Conservation (phyloP, 2,797 vertebrate species). For the Lutra lutra region DNA sequence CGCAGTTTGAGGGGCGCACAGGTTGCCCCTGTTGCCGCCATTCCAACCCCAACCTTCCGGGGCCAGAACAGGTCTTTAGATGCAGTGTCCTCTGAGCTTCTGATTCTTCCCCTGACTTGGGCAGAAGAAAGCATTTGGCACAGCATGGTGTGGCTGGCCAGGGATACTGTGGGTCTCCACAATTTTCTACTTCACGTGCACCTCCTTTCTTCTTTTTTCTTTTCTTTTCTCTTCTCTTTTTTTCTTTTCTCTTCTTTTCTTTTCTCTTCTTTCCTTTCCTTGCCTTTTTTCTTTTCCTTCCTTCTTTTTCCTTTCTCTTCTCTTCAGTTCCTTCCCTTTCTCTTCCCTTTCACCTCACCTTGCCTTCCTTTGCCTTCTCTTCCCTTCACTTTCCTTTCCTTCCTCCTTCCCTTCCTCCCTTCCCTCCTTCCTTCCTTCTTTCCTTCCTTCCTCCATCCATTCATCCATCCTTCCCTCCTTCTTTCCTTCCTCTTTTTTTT, state of each 20-base stretch:
- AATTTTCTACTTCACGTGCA: background rate
- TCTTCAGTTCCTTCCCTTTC: no score
- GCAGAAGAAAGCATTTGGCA: background rate
- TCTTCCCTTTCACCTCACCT: no score
- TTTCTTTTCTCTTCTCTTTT: no score
- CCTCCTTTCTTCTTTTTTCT: no score
- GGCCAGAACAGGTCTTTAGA: background rate
- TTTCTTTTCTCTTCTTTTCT: no score
- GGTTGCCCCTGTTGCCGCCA: background rate
- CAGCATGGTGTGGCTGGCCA: background rate
- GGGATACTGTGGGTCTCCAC: background rate
- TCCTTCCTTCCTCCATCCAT: background rate
- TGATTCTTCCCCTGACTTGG: background rate
- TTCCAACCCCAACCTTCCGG: background rate
- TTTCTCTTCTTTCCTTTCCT: no score
- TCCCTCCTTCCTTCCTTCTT: background rate
- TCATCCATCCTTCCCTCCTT: background rate
- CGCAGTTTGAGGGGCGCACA: background rate
- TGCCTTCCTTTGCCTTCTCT: no score
- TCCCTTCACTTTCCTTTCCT: background rate
- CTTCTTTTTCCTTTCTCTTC: rapidly evolving
- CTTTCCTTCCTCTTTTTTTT: background rate
- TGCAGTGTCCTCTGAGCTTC: background rate
- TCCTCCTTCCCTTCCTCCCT: no score
- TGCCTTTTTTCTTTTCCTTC: no score